Base-by-base conservation (phyloP, 2,113 vertebrate species). In the Ariopsis seemanni region DNA sequence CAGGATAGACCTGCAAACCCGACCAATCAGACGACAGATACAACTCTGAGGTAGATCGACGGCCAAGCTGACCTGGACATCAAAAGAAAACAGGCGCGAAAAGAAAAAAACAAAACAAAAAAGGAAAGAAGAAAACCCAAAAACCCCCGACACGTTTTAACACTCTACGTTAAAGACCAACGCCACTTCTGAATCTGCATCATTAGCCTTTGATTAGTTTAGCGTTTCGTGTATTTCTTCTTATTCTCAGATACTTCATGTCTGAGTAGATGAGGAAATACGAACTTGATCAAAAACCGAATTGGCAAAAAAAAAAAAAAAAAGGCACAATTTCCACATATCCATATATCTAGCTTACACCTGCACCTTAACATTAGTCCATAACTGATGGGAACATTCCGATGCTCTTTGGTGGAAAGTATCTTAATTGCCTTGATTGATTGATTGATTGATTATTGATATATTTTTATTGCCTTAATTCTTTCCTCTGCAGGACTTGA, bases 31-130 rank as follows among this genome's bases (percentile, higher is more conserved):
- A 96, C 95, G 95, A 93, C 95, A 96, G 97, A 97, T 92, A 91
- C 96, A 97, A 96, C 96, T 97, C 95, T 99, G 98, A 99, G 98
- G 98, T 99, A 99, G 98, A 98, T 99, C 97, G 96, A 95, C 95
- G 97, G 98, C 97, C 98, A 96, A 94, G 95, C 95, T 95, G 97
- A 97, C 95, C 97, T 96, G 95, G 95, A 98, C 97, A 97, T 96
- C 95, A 96, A 96, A 96, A 97, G 95, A 94, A 82, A 95, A 93
- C 95, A 93, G 94, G 95, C 82, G 91, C 92, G 86, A 79, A 55
- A 80, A 12, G 1, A 6, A 7, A 57, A 30, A 9, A 17, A 27
- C 5, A 0, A 27, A 27, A n/a, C 7, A 15, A 78, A n/a, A 78
- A 78, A 5, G n/a, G 20, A 78, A 30, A 79, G 9, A 4, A 22